phyloP scores from a whole-genome alignment of 2,888 invertebrate species.

The Cabera pusaria region DNA sequence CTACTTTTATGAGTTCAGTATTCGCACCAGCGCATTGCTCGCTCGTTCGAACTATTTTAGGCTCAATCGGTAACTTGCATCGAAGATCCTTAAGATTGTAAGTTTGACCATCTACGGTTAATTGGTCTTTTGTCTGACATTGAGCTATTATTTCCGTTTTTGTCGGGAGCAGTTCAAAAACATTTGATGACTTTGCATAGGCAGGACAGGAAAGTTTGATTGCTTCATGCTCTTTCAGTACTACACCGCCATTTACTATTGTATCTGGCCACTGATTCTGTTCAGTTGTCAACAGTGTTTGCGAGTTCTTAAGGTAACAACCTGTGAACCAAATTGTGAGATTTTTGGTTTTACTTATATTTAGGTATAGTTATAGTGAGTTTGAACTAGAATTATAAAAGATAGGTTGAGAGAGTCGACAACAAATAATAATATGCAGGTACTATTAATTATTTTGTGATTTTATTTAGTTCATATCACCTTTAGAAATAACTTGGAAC shows the following conservation, averaged over 20 bases:
- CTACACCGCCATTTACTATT: conserved; percentile 4
- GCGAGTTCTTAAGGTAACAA: conserved; percentile 9
- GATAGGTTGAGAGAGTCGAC: no score
- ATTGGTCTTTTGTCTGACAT: conserved; percentile 25
- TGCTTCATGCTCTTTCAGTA: conserved; percentile 4
- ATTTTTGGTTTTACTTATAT: no score
- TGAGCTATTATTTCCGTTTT: conserved; percentile 18
- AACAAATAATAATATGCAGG: no score
- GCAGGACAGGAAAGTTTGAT: conserved; percentile 21
- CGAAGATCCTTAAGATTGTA: conserved; percentile 21
- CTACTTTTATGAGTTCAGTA: conserved; percentile 17
- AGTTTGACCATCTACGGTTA: conserved; percentile 18
- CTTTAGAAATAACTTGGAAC: conserved; percentile 18
- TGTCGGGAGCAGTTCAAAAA: conserved; percentile 17
- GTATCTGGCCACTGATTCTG: neutral
- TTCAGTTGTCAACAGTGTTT: conserved; percentile 1
- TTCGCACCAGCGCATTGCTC: conserved; percentile 11
- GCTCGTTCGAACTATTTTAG: conserved; percentile 9
- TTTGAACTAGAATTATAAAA: no score
- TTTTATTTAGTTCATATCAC: no score
- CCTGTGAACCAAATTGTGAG: no score
- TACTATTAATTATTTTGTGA: no score
- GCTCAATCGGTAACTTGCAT: conserved; percentile 17
- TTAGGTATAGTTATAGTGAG: no score
- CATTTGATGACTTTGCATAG: conserved; percentile 12